phyloP scores from a whole-genome alignment of 2,888 invertebrate species.

The Unio pictorum region DNA sequence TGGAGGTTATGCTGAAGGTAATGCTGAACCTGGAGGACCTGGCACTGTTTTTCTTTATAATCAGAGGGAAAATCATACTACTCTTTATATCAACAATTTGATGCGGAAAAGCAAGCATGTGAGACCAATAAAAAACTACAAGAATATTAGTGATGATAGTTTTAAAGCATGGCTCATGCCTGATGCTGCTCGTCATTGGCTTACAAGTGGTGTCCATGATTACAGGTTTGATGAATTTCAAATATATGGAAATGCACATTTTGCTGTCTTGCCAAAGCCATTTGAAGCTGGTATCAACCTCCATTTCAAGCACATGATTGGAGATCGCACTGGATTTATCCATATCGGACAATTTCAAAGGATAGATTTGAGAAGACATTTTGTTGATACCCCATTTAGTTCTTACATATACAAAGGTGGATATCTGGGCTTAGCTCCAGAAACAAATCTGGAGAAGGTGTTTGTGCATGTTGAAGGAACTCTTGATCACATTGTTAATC shows the following conservation, averaged over 20 bases:
- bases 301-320: conserved; percentile 57
- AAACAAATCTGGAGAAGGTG: conserved; percentile 50
- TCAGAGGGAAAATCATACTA: conserved; percentile 44
- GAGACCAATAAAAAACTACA: conserved; percentile 33
- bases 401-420: conserved; percentile 53
- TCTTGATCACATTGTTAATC: conserved; percentile 52
- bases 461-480: conserved; percentile 55
- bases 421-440: conserved; percentile 54
- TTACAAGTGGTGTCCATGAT: conserved; percentile 40
- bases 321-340: conserved; percentile 52
- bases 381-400: conserved; percentile 57
- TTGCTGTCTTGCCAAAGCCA: conserved; percentile 52
- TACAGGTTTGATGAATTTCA: conserved; percentile 54
- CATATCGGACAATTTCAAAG: conserved; percentile 56
- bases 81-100: conserved; percentile 51
- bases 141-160: conserved; percentile 43
- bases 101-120: conserved; percentile 11
- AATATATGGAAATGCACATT: conserved; percentile 57
- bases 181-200: conserved; percentile 41
- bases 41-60: conserved; percentile 57
- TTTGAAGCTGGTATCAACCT: conserved; percentile 36
- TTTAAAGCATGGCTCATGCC: conserved; percentile 62
- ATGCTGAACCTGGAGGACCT: conserved; percentile 54
- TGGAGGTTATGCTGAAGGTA: conserved; percentile 36
- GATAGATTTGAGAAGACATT: conserved; percentile 48